Base-by-base conservation (phyloP, 53 echinoderm and acorn worm species). In the Apostichopus leukothele region DNA sequence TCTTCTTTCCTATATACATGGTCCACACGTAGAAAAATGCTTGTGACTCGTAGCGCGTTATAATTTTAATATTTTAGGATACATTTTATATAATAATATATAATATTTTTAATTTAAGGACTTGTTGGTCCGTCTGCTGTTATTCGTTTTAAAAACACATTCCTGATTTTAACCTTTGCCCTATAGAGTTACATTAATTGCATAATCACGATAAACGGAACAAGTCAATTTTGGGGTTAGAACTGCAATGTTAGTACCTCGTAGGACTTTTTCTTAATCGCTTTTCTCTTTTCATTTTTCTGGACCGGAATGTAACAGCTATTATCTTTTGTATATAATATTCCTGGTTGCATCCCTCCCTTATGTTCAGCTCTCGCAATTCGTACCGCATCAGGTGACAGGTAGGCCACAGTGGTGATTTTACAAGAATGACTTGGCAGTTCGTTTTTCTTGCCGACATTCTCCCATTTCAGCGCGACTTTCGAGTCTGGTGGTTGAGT, bases 351-450 rank as follows among this genome's bases (percentile, higher is more conserved):
- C 85, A 85, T 67, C 7, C 85, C 14, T 5, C 66, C 66, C 26
- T 85, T 85, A 85, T 85, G 85, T 50, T 85, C 85, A 5, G 85
- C 85, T 60, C 85, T 85, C 5, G 85, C 85, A 9, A 85, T 85
- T 50, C 85, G 66, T 16, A 85, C 85, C 27, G 85, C 85, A 4
- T 85, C 85, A 12, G 85, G 67, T 50, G 63, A 63, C 5, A 85
- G 85, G 26, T 85, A 85, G 14, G 85, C 85, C 22, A 66, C 66
- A 19, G 85, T 85, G 4, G 85, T 85, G 68, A 85, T 85, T 67
- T 85, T 85, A 67, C 67, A 85, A 25, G 67, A 22, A 23, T 85
- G 66, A 1, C 10, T 2, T 7, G 85, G 85, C 61, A 85, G 57
- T n/a, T 63, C 85, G n/a, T 67, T 60, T 59, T 85, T 85, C 61